phyloP scores from a whole-genome alignment of 2,113 vertebrate genomes.

The Tachuris rubrigastra region DNA sequence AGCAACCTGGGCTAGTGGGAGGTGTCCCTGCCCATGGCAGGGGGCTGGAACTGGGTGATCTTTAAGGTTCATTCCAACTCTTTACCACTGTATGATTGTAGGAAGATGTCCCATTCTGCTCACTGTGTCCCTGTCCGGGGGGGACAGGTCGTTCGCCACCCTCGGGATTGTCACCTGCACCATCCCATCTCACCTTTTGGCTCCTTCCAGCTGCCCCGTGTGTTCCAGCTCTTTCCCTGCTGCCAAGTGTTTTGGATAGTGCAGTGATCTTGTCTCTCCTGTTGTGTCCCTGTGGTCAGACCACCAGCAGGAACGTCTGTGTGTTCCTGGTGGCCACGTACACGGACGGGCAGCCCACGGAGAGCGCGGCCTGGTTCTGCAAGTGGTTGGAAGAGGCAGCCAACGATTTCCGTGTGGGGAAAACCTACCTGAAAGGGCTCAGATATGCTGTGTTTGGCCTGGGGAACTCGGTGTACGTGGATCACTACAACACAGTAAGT shows the following conservation, averaged over 20 bases:
- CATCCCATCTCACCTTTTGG: background rate
- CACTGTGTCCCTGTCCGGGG: fast-evolving
- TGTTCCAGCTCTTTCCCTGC: background rate
- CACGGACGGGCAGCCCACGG: conserved; percentile 83
- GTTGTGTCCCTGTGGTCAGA: conserved; percentile 54
- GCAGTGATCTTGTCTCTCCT: background rate
- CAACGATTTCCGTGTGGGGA: conserved; percentile 89
- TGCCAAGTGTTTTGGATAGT: background rate
- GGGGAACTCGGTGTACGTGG: conserved; percentile 85
- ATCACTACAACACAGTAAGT: conserved; percentile 89
- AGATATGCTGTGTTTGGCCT: conserved; percentile 89
- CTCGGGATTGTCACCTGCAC: background rate
- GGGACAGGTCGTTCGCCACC: background rate
- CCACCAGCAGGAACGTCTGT: conserved; percentile 78
- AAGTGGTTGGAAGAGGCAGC: conserved; percentile 91
- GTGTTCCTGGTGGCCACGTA: conserved; percentile 91
- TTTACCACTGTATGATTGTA: too few relatives aligned
- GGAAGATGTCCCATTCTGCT: background rate
- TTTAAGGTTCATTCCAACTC: too few relatives aligned
- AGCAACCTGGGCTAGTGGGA: too few relatives aligned
- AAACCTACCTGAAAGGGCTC: conserved; percentile 85
- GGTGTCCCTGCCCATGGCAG: too few relatives aligned
- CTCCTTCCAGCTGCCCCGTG: background rate
- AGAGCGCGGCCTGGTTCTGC: conserved; percentile 90
- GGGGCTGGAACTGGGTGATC: too few relatives aligned